These are phyloP conservation scores for Aspidoscelis tigris DNA, from an alignment of 2,113 vertebrate genomes.

Conservation along the genomic window DNA sequence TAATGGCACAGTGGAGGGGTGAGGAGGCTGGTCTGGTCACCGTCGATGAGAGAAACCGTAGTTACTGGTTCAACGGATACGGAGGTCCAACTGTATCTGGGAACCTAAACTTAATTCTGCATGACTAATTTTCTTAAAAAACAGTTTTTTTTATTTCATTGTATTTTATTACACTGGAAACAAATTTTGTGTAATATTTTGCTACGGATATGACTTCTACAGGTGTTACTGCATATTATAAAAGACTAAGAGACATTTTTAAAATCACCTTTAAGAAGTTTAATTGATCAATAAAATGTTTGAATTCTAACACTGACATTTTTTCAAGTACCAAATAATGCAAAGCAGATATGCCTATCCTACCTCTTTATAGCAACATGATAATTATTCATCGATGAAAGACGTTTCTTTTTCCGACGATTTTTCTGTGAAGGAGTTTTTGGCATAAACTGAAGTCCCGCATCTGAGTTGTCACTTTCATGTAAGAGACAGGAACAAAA, in stretches of 20 bases:
- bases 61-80: too few relatives aligned
- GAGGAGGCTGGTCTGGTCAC: too few relatives aligned
- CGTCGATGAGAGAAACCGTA: too few relatives aligned
- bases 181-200: too few relatives aligned
- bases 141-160: too few relatives aligned
- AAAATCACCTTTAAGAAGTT: neutral
- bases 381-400: conserved; percentile 75
- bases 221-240: too few relatives aligned
- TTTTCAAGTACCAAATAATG: neutral
- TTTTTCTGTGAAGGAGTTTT: conserved; percentile 96
- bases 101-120: too few relatives aligned
- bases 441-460: conserved; percentile 92
- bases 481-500: conserved; percentile 2
- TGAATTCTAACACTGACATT: neutral
- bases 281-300: neutral
- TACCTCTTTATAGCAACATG: conserved; percentile 79
- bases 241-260: neutral
- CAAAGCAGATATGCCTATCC: neutral
- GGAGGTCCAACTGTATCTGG: too few relatives aligned
- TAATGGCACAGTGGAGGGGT: too few relatives aligned
- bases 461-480: conserved; percentile 80
- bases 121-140: too few relatives aligned
- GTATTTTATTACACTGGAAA: too few relatives aligned
- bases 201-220: too few relatives aligned
- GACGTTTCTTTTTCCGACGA: conserved; percentile 82